Percentiles rank a stretch among this genome's conserved stretches.
Evolutionary conservation across 2,797 vertebrate species (phyloP).

Genomic region (Champsocephalus esox): DNA sequence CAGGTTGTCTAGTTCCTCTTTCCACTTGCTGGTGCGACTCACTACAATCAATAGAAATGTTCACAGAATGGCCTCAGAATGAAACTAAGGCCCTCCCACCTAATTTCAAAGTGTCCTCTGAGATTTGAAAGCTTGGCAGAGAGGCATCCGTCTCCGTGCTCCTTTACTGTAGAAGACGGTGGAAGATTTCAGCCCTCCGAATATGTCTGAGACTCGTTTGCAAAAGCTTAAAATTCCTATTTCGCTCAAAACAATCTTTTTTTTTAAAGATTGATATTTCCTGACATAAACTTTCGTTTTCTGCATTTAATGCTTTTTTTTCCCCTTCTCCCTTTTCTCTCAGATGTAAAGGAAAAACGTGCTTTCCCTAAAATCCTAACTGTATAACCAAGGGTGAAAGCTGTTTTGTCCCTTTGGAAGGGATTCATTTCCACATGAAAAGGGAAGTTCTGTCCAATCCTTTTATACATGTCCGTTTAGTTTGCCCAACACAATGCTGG

Average conservation of each 20-base stretch:
- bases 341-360: conserved; percentile 37
- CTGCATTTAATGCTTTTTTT: conserved; percentile 33
- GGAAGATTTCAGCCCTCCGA: conserved; percentile 32
- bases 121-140: conserved; percentile 60
- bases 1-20: conserved; percentile 26
- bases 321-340: background rate
- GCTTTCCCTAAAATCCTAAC: conserved; percentile 57
- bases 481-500: conserved; percentile 72
- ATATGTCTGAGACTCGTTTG: conserved; percentile 40
- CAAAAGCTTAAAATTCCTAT: conserved; percentile 42
- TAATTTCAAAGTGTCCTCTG: conserved; percentile 65
- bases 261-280: conserved; percentile 23
- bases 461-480: conserved; percentile 79
- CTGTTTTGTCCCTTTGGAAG: conserved; percentile 74
- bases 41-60: conserved; percentile 63
- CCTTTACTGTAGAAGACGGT: conserved; percentile 48
- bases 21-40: conserved; percentile 35
- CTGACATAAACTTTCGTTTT: conserved; percentile 31
- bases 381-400: conserved; percentile 75
- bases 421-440: conserved; percentile 85
- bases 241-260: conserved; percentile 4
- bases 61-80: conserved; percentile 56
- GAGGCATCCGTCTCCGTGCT: conserved; percentile 65
- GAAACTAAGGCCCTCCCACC: conserved; percentile 62
- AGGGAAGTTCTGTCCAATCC: conserved; percentile 80